A percentile compares a stretch with the other conserved stretches of the same genome.
These are phyloP conservation scores for Taurulus bubalis DNA, from an alignment of 2,113 vertebrate genomes.

Conservation along the genomic window DNA sequence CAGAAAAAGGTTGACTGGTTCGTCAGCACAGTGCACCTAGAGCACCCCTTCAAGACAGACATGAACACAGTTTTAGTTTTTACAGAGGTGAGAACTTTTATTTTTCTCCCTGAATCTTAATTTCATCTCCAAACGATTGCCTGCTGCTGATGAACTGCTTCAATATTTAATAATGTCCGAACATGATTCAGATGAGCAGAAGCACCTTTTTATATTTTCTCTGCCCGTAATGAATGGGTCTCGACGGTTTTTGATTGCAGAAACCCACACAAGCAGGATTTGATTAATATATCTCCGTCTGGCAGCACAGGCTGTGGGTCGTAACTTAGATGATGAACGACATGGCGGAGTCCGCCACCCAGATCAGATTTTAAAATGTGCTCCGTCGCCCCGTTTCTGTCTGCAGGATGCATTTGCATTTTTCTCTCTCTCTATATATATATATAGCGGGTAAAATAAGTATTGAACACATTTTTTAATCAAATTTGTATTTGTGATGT, in stretches of 20 bases:
- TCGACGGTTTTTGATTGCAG: neutral
- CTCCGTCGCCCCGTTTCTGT: constrained; percentile 6
- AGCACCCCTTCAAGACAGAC: constrained; percentile 83
- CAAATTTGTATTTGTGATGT: too few species aligned
- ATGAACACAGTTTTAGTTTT: constrained; percentile 91
- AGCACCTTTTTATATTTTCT: neutral
- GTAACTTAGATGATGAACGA: constrained; percentile 28
- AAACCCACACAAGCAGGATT: neutral
- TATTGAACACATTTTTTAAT: too few species aligned
- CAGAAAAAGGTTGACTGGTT: constrained; percentile 92
- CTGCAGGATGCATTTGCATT: constrained; percentile 78
- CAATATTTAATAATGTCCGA: constrained; percentile 3
- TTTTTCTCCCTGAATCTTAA: constrained; percentile 19
- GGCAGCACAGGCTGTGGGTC: neutral
- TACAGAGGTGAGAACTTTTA: constrained; percentile 87
- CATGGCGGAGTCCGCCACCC: neutral
- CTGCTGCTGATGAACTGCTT: constrained; percentile 48
- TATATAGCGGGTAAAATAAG: constrained; percentile 81
- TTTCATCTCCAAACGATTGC: constrained; percentile 7
- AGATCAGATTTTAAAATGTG: neutral
- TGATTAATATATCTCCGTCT: constrained; percentile 36
- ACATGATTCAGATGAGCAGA: constrained; percentile 24
- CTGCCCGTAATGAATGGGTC: too few species aligned
- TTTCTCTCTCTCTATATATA: too few species aligned
- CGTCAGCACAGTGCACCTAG: constrained; percentile 84